A percentile compares a stretch with the other conserved stretches of the same genome.
Evolutionary conservation across 1,140 invertebrate species (phyloP).

Genomic region (Acromyrmex echinatior): DNA sequence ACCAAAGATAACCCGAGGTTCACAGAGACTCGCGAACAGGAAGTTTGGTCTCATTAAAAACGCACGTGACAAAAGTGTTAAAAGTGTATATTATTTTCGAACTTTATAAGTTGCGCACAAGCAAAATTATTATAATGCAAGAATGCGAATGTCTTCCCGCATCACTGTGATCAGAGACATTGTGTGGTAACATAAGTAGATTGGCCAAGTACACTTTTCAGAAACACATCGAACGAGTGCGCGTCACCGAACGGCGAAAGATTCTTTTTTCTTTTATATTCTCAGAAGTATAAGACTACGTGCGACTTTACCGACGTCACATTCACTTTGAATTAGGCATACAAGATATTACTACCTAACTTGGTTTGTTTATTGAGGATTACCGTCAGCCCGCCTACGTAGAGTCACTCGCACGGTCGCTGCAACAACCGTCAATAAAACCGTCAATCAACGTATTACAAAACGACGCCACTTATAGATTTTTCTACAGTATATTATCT

Average conservation of each 20-base stretch:
- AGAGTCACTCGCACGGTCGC: conserved; percentile 87
- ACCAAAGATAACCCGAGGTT: conserved; percentile 56
- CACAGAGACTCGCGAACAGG: conserved; percentile 58
- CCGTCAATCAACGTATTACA: conserved; percentile 80
- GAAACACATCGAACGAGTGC: conserved; percentile 3
- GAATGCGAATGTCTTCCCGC: conserved; percentile 27
- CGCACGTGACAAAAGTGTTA: conserved; percentile 54
- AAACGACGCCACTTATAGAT: conserved; percentile 76
- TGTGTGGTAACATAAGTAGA: conserved; percentile 31
- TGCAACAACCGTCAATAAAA: conserved; percentile 86
- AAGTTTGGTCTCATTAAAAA: conserved; percentile 36
- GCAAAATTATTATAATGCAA: conserved; percentile 22
- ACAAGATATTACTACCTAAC: conserved; percentile 81
- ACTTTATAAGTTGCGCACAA: conserved; percentile 10
- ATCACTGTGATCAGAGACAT: conserved; percentile 30
- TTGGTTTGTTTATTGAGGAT: conserved; percentile 85
- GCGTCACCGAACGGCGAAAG: conserved; percentile 20
- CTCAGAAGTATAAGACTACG: conserved; percentile 17
- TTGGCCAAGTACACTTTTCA: conserved; percentile 36
- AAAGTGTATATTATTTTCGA: conserved; percentile 51
- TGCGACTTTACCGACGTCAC: conserved; percentile 41
- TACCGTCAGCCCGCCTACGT: conserved; percentile 86
- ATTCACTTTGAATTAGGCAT: conserved; percentile 75
- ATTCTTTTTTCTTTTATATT: conserved; percentile 26
- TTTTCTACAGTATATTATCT: conserved; percentile 79